Evolutionary conservation across 1,140 invertebrate species (phyloP), one percentile per base, ranked within the genome.

Genomic region (Eubasilissa regina): DNA sequence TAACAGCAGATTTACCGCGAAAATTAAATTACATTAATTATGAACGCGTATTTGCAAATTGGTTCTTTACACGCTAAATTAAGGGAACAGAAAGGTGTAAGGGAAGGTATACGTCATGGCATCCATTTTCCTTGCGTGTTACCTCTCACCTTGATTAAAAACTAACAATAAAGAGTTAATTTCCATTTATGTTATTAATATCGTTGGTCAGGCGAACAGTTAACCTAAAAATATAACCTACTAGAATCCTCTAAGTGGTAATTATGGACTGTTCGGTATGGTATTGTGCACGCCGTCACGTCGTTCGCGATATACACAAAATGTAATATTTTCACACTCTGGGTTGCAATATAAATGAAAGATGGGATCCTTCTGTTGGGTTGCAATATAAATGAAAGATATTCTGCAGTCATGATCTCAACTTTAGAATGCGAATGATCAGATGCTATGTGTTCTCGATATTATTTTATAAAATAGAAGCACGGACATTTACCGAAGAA

Each of bases 171-270:
- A 74, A 43, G 55, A 74, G 13, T 74, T 74, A 74, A 74, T 74
- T 58, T 35, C 68, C 70, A 56, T 74, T 74, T 56, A 70, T 70
- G 66, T 70, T 56, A 74, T 74, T 74, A 74, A 74, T 74, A 74
- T 56, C 51, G 35, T 11, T 21, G 70, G 53, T 44, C 70, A 56
- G 70, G 70, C 56, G 21, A 74, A 35, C 25, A 11, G 15, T 70
- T 70, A 13, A 47, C 17, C 66, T 70, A 70, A 70, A 70, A 70
- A 70, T 70, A 70, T 47, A 17, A 68, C 44, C 64, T 43, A 64
- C 15, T 47, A 47, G 48, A 8, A 51, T 12, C 8, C 48, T 15
- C 25, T 35, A 35, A 35, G 25, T 35, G 25, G 25, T 35, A 6
- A 3, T 35, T 35, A 35, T 35, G 25, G 25, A 6, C 6, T 35